A percentile compares a stretch with the other conserved stretches of the same genome.
Conservation (phyloP, 2,113 vertebrate species). For the Actenoides lindsayi region DNA sequence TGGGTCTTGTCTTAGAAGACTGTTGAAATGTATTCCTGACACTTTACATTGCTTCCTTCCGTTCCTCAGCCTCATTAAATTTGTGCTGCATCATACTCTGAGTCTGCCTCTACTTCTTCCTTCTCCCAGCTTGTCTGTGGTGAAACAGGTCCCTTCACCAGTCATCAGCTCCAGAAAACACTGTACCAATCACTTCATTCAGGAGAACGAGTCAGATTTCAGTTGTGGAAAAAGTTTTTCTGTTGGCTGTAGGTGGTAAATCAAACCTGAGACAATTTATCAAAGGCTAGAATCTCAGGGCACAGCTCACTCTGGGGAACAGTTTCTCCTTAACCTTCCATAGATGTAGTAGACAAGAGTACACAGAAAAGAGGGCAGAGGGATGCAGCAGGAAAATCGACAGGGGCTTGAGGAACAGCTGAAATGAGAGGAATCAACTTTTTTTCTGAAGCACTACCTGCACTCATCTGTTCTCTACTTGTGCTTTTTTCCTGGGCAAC, state of each 20-base stretch:
- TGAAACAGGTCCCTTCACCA: not conserved
- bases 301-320: not conserved
- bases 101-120: constrained; percentile 11
- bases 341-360: not conserved
- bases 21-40: not conserved
- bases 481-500: not conserved
- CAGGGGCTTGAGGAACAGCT: not conserved
- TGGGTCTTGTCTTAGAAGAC: not conserved
- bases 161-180: not conserved
- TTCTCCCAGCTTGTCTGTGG: not conserved
- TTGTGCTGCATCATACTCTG: not conserved
- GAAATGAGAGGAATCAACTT: not conserved
- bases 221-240: not conserved
- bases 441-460: not conserved
- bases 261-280: not conserved
- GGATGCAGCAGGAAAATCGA: not conserved
- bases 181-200: accelerated
- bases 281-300: not conserved
- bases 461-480: not conserved
- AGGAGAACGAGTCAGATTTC: accelerated
- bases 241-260: not conserved
- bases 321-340: not conserved
- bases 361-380: not conserved
- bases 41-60: not conserved
- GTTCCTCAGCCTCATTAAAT: constrained; percentile 55